These are phyloP conservation scores for Lampris megalopsis DNA, from an alignment of 2,113 vertebrate species.

Conservation along the genomic window DNA sequence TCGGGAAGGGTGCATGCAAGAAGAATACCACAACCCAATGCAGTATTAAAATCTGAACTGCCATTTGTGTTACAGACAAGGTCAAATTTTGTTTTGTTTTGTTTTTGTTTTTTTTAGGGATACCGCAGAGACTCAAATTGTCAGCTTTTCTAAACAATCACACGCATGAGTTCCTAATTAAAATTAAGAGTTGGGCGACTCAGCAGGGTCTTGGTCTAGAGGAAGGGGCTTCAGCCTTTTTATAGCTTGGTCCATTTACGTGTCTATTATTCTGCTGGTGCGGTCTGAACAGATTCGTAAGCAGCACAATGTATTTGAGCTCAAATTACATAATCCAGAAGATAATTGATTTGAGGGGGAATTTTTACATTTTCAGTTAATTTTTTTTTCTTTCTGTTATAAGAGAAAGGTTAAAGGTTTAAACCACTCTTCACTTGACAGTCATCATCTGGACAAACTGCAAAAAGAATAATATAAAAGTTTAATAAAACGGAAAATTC, in stretches of 20 bases:
- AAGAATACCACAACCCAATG: constrained; percentile 61
- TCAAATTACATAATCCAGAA: constrained; percentile 77
- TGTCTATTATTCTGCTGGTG: constrained; percentile 83
- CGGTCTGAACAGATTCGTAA: constrained; percentile 79
- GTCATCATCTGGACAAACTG: constrained; percentile 97
- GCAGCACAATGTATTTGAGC: constrained; percentile 76
- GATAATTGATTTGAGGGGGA: constrained; percentile 58
- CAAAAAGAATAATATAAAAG: constrained; percentile 24
- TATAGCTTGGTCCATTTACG: constrained; percentile 85
- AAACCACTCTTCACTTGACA: constrained; percentile 86
- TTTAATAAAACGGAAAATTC: not conserved
- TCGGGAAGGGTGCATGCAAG: constrained; percentile 80
- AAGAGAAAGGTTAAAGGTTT: constrained; percentile 54
- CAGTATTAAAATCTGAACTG: constrained; percentile 58
- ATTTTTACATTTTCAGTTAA: constrained; percentile 62
- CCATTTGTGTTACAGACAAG: constrained; percentile 48
- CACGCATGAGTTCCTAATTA: constrained; percentile 68
- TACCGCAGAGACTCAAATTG: constrained; percentile 54
- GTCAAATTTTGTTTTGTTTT: constrained; percentile 46
- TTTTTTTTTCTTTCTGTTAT: constrained; percentile 73
- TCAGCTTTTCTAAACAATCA: constrained; percentile 62
- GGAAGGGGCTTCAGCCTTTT: constrained; percentile 80
- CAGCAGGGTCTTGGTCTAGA: constrained; percentile 74
- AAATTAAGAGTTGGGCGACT: constrained; percentile 70
- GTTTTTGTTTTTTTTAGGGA: constrained; percentile 46